Evolutionary conservation across 2,888 invertebrate genomes (phyloP).

Genomic region (Acholoe squamosa): DNA sequence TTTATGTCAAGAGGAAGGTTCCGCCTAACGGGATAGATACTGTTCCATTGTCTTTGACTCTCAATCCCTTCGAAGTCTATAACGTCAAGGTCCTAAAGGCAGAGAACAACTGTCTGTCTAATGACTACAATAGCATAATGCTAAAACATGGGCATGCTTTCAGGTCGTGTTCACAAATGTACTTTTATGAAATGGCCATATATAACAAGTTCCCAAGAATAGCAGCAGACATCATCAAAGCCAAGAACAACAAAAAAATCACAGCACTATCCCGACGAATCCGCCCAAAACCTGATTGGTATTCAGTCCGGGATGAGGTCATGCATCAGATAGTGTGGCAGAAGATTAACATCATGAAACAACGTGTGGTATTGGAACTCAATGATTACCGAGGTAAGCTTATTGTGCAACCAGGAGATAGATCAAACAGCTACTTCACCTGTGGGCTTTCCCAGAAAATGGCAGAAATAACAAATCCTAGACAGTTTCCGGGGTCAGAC

Average conservation of each 20-base stretch:
- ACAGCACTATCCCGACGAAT: neutral
- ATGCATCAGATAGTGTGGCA: neutral
- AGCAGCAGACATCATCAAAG: neutral
- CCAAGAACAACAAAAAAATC: neutral
- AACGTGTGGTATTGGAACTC: neutral
- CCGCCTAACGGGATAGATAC: neutral
- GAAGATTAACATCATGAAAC: neutral
- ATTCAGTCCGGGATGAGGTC: neutral
- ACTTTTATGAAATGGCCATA: neutral
- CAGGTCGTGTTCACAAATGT: neutral
- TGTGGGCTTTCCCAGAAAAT: neutral
- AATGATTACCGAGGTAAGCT: neutral
- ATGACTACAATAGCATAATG: neutral
- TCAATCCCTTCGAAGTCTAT: neutral
- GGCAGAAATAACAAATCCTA: neutral
- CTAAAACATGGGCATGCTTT: neutral
- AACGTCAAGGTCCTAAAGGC: neutral
- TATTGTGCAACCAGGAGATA: neutral
- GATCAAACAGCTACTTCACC: neutral
- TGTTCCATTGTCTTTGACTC: neutral
- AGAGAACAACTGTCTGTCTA: neutral
- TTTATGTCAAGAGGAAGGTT: conserved; percentile 8
- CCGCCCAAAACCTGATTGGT: neutral
- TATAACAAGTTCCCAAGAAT: neutral
- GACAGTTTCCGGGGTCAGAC: neutral